Percentiles rank a stretch among this genome's conserved stretches.
Conservation (phyloP, 2,797 vertebrate genomes). For the Gallinago nigripennis region DNA sequence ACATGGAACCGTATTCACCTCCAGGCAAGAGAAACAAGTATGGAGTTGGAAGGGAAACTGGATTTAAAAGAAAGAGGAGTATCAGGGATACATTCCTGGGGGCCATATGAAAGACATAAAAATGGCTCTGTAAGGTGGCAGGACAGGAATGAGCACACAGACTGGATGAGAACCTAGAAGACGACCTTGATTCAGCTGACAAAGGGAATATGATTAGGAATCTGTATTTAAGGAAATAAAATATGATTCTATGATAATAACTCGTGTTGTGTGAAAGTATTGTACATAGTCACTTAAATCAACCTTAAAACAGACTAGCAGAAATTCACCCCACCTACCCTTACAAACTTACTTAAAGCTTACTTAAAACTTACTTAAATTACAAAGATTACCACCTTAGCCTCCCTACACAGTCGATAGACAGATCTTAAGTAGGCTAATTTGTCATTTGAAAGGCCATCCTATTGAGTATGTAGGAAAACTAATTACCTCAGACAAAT, state of each 20-base stretch:
- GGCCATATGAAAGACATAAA: not conserved
- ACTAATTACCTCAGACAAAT: not conserved
- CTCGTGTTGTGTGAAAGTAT: not conserved
- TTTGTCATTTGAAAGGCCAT: not conserved
- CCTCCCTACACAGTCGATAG: not conserved
- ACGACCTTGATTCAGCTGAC: not conserved
- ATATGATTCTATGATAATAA: no score
- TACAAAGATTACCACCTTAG: not conserved
- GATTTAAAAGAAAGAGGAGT: not conserved
- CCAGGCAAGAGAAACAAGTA: not conserved
- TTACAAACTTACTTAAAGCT: not conserved
- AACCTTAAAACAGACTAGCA: not conserved
- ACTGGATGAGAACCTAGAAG: not conserved
- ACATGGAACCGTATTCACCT: not conserved
- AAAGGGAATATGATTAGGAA: not conserved
- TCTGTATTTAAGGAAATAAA: not conserved
- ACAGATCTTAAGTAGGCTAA: not conserved
- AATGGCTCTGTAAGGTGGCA: not conserved
- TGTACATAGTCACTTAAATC: not conserved
- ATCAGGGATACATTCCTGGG: not conserved
- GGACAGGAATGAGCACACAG: not conserved
- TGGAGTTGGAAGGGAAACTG: not conserved
- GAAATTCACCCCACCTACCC: not conserved
- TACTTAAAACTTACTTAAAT: not conserved
- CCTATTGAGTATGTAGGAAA: not conserved